These are phyloP conservation scores for Cheumatopsyche charites DNA, from an alignment of 1,140 invertebrate species.

Conservation along the genomic window DNA sequence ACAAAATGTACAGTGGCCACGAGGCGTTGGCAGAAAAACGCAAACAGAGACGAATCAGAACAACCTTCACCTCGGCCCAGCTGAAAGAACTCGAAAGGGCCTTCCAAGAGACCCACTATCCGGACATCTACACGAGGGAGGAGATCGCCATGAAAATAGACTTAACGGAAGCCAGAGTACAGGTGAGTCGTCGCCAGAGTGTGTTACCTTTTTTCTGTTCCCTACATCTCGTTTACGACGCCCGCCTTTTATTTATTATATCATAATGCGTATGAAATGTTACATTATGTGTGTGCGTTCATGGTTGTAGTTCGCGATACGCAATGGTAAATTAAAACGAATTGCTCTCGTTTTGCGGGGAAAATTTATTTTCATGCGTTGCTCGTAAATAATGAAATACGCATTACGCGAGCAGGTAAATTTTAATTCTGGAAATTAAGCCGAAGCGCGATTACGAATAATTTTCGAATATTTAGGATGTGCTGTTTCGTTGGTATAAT, in stretches of 20 bases:
- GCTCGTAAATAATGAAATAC: slow-evolving; percentile 25
- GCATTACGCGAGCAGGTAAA: slow-evolving; percentile 6
- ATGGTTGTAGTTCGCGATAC: slow-evolving; percentile 7
- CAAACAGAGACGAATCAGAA: slow-evolving; percentile 92
- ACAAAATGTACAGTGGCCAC: slow-evolving; percentile 86
- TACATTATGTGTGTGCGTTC: not conserved
- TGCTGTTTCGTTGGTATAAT: no score
- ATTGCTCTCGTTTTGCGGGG: slow-evolving; percentile 20
- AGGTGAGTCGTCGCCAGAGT: slow-evolving; percentile 70
- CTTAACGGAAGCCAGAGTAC: slow-evolving; percentile 96
- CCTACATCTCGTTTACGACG: no score
- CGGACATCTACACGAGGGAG: slow-evolving; percentile 98
- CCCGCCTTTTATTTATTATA: no score
- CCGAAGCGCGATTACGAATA: not conserved
- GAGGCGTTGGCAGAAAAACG: slow-evolving; percentile 86
- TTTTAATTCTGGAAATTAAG: slow-evolving; percentile 21
- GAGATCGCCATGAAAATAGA: slow-evolving; percentile 99
- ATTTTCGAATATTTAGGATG: no score
- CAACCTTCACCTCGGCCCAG: slow-evolving; percentile 96
- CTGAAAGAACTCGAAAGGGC: slow-evolving; percentile 95
- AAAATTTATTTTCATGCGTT: slow-evolving; percentile 18
- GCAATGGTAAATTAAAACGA: slow-evolving; percentile 13
- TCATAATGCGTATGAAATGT: no score
- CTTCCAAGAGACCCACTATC: slow-evolving; percentile 98
- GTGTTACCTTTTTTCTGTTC: no score